Conservation (phyloP, 2,113 vertebrate species). For the Tychaedon coryphoeus region DNA sequence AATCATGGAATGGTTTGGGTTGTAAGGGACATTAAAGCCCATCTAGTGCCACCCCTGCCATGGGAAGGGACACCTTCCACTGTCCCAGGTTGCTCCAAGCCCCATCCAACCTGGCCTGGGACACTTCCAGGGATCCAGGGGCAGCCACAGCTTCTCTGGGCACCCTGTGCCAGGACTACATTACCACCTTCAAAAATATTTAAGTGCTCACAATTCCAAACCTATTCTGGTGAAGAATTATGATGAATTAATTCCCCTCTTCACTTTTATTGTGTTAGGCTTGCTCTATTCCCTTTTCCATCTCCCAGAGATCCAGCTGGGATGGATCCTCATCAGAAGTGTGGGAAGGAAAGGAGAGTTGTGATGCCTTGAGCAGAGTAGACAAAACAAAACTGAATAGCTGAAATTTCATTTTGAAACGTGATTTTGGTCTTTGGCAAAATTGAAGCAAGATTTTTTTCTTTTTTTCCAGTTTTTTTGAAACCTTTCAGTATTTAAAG, state of each 20-base stretch:
- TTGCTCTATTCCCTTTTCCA: neutral
- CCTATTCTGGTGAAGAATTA: neutral
- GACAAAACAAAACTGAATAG: neutral
- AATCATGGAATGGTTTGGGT: neutral
- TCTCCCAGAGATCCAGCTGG: neutral
- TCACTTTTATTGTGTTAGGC: neutral
- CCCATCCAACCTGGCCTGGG: rapidly evolving
- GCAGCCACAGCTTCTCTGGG: no score
- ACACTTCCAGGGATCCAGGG: no score
- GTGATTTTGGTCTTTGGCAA: neutral
- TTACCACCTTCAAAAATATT: neutral
- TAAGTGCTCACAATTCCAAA: neutral
- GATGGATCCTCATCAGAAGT: neutral
- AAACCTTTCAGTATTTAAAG: neutral
- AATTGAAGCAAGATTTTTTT: neutral
- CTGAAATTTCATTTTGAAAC: neutral
- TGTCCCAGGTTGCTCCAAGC: rapidly evolving
- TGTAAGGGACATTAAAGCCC: rapidly evolving
- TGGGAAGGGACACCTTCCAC: neutral
- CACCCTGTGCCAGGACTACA: no score
- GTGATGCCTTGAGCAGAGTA: neutral
- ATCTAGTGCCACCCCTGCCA: neutral
- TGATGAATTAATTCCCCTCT: neutral
- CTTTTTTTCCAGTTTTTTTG: neutral
- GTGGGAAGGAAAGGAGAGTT: neutral